phyloP scores from a whole-genome alignment of 1,140 invertebrate species.

The Orchesella cincta region DNA sequence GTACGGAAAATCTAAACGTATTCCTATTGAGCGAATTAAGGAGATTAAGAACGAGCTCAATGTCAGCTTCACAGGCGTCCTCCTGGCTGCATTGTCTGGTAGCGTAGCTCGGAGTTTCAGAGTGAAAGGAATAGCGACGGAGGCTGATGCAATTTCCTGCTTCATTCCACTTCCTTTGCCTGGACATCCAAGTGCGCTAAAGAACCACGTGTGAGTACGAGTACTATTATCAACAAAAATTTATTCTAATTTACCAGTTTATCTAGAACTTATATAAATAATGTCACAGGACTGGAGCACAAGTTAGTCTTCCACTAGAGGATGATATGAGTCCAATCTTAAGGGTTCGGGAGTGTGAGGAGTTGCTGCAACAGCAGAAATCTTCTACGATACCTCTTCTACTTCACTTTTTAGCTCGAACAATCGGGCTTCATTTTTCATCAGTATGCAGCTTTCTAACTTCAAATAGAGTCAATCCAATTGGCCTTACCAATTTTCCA shows the following conservation, averaged over 20 bases:
- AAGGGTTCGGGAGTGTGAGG: background rate
- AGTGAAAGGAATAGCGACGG: background rate
- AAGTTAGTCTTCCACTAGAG: background rate
- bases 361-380: background rate
- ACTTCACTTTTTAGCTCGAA: background rate
- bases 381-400: background rate
- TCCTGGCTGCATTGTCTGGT: background rate
- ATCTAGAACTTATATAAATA: background rate
- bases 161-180: constrained; percentile 4
- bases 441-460: background rate
- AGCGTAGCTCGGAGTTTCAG: background rate
- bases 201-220: background rate
- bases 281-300: background rate
- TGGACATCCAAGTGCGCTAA: constrained; percentile 3
- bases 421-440: background rate
- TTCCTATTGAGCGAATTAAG: background rate
- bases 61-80: background rate
- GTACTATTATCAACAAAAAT: no score
- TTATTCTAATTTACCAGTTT: no score
- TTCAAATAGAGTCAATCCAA: background rate
- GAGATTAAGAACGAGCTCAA: background rate
- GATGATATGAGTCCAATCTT: background rate
- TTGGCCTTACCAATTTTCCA: background rate
- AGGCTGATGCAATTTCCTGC: background rate
- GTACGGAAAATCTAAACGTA: background rate